Evolutionary conservation across 1,140 invertebrate species (phyloP).

Genomic region (Stegodyphus dumicola): DNA sequence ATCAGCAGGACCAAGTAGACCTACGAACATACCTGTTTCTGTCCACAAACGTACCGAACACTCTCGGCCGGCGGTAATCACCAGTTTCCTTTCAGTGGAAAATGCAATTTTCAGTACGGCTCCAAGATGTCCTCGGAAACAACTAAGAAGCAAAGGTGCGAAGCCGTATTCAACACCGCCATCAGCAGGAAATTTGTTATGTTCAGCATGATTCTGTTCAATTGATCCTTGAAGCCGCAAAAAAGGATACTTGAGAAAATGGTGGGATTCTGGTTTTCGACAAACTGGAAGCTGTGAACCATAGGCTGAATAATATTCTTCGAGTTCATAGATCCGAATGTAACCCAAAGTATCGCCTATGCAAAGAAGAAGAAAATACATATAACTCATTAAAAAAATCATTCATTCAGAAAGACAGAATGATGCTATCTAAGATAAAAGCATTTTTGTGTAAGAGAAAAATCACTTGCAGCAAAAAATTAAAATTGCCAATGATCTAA

Average conservation of each 20-base stretch:
- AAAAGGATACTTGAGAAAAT: slow-evolving; percentile 14
- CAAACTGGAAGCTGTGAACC: neutral
- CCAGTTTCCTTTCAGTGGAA: neutral
- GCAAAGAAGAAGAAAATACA: neutral
- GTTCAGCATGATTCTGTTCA: neutral
- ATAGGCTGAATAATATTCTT: slow-evolving; percentile 33
- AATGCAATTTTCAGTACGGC: slow-evolving; percentile 8
- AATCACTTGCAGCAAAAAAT: too few species aligned
- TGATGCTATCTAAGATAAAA: too few species aligned
- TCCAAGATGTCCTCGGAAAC: slow-evolving; percentile 32
- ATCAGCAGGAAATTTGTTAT: slow-evolving; percentile 11
- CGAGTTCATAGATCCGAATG: slow-evolving; percentile 6
- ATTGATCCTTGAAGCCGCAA: slow-evolving; percentile 10
- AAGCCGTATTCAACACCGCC: slow-evolving; percentile 6
- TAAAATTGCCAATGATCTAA: too few species aligned
- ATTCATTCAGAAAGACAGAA: too few species aligned
- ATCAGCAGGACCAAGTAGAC: neutral
- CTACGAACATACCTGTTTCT: slow-evolving; percentile 3
- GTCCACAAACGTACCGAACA: slow-evolving; percentile 35
- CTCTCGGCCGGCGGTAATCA: slow-evolving; percentile 13
- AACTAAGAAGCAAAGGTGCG: slow-evolving; percentile 20
- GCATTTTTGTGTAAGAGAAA: too few species aligned
- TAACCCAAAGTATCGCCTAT: slow-evolving; percentile 36
- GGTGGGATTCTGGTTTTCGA: neutral
- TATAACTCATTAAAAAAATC: neutral